Conservation (phyloP, 2,797 vertebrate species). For the Iguana delicatissima region DNA sequence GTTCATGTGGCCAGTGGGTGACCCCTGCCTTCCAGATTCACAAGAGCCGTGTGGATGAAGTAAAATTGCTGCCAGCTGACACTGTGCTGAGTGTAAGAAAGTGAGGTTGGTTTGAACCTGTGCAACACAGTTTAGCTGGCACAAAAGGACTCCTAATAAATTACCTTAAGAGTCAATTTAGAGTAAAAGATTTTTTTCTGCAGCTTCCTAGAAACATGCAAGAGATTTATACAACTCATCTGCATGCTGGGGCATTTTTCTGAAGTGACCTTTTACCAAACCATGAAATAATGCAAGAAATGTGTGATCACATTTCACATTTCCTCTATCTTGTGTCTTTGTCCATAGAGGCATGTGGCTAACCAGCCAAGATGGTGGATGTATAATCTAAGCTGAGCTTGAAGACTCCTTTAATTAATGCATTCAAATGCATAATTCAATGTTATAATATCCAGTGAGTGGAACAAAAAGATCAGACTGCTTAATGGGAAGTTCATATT, state of each 20-base stretch:
- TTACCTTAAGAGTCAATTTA: neutral
- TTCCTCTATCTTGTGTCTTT: neutral
- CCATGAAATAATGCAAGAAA: neutral
- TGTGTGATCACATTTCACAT: neutral
- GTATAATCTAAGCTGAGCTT: too few relatives aligned
- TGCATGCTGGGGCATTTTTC: neutral
- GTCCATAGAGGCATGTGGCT: too few relatives aligned
- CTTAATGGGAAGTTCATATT: too few relatives aligned
- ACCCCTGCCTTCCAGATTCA: slow-evolving; percentile 95
- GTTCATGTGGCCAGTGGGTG: slow-evolving; percentile 95
- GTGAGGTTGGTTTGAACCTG: slow-evolving; percentile 28
- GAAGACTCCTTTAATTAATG: too few relatives aligned
- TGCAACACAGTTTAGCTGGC: accelerated
- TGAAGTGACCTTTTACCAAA: neutral
- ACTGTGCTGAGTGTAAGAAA: slow-evolving; percentile 64
- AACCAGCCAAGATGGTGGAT: too few relatives aligned
- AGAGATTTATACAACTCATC: neutral
- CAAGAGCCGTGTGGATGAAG: slow-evolving; percentile 92
- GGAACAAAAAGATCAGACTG: too few relatives aligned
- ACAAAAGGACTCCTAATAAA: neutral
- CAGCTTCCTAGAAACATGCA: neutral
- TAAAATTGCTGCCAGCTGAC: slow-evolving; percentile 75
- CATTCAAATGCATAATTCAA: too few relatives aligned
- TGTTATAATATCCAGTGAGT: too few relatives aligned
- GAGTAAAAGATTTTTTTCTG: neutral